Evolutionary conservation across 30 jellyfish, hydroid and myxozoan species (phyloP).

Genomic region (Turritopsis rubra): DNA sequence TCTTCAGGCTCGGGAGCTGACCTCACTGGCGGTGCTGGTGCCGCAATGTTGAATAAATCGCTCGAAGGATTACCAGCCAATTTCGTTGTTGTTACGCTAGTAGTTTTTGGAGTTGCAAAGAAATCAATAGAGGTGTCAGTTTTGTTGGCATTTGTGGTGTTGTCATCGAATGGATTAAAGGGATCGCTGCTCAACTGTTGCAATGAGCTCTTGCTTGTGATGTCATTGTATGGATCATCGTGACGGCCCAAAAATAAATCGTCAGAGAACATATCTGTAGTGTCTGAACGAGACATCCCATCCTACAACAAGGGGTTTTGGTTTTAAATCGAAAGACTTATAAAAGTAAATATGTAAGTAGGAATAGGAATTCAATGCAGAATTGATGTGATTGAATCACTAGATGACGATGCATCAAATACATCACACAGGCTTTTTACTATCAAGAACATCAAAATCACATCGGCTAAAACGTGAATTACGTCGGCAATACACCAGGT

Average conservation of each 20-base stretch:
- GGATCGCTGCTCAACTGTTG: neutral
- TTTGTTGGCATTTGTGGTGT: neutral
- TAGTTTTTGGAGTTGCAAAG: conserved; percentile 9
- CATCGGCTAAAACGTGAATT: too few relatives aligned
- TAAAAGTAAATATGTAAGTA: neutral
- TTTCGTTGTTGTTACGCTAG: neutral
- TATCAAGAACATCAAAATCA: too few relatives aligned
- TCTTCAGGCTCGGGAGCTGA: conserved; percentile 3
- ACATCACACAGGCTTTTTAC: too few relatives aligned
- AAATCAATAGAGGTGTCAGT: conserved; percentile 8
- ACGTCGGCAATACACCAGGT: too few relatives aligned
- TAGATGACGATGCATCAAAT: too few relatives aligned
- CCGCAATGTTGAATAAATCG: neutral
- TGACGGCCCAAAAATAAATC: neutral
- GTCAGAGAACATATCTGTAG: conserved; percentile 27
- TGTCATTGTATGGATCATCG: neutral
- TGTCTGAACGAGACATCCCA: conserved; percentile 21
- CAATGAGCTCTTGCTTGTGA: neutral
- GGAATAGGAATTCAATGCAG: neutral
- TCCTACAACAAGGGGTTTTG: neutral
- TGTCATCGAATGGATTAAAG: conserved; percentile 14
- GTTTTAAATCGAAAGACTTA: neutral
- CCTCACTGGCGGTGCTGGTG: conserved; percentile 13
- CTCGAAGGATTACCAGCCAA: neutral
- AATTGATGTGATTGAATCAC: too few relatives aligned